phyloP scores from a whole-genome alignment of 2,113 vertebrate genomes.

The Brevimyrus niger region DNA sequence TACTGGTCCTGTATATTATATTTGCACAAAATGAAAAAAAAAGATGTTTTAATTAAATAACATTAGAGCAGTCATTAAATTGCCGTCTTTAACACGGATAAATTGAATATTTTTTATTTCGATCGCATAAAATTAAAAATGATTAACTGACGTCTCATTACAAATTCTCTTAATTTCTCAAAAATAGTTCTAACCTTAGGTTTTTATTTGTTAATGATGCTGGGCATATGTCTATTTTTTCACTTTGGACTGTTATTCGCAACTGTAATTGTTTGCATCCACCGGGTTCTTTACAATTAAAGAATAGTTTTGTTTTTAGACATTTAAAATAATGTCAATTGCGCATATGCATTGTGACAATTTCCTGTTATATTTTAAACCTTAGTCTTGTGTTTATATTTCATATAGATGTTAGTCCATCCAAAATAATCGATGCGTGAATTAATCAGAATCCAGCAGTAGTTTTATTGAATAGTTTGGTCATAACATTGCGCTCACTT shows the following conservation, averaged over 20 bases:
- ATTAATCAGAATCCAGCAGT: not conserved
- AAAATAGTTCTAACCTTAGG: not conserved
- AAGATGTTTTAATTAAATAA: not conserved
- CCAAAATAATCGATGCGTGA: not conserved
- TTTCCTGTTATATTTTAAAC: not conserved
- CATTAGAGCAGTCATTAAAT: not conserved
- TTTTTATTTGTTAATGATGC: not conserved
- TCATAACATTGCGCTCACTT: not conserved
- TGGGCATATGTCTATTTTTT: not conserved
- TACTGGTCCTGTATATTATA: not conserved
- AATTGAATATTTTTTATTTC: not conserved
- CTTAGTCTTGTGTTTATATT: not conserved
- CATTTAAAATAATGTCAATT: not conserved
- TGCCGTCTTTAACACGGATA: not conserved
- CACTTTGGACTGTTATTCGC: not conserved
- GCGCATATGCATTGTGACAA: not conserved
- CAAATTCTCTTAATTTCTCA: not conserved
- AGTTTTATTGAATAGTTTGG: not conserved
- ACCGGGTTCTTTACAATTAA: not conserved
- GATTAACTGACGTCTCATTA: not conserved
- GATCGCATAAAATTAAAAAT: not conserved
- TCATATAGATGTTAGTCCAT: not conserved
- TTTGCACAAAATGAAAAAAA: not conserved
- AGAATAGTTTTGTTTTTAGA: not conserved
- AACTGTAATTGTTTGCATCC: not conserved